A percentile compares a stretch with the other conserved stretches of the same genome.
These are phyloP conservation scores for Cettia cetti DNA, from an alignment of 2,113 vertebrate species.

Conservation along the genomic window DNA sequence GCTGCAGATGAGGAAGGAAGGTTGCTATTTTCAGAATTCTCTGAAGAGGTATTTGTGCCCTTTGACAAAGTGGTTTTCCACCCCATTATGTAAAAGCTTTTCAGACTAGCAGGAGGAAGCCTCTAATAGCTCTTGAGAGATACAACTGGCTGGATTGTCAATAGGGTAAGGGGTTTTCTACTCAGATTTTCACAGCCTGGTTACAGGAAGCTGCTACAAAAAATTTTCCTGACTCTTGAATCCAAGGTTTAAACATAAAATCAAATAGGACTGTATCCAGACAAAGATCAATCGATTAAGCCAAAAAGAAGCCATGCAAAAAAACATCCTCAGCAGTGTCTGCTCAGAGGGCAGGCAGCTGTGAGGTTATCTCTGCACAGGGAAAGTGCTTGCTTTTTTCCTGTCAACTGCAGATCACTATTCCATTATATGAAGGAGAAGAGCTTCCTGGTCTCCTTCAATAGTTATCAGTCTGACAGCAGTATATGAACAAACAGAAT, in stretches of 20 bases:
- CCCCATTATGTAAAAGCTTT: conserved; percentile 30
- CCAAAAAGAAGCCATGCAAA: neutral
- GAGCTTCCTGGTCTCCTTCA: neutral
- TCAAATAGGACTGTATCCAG: neutral
- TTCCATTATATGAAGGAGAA: neutral
- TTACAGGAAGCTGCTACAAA: neutral
- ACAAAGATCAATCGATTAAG: neutral
- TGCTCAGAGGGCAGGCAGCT: neutral
- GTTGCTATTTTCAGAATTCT: conserved; percentile 39
- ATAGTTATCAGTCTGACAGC: neutral
- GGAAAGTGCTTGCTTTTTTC: neutral
- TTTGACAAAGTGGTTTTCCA: conserved; percentile 24
- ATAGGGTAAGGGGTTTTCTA: neutral
- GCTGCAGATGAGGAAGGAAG: conserved; percentile 2
- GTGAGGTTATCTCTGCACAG: neutral
- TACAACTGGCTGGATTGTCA: neutral
- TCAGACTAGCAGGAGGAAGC: conserved; percentile 5
- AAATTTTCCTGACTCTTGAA: neutral
- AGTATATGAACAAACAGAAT: neutral
- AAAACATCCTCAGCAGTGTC: neutral
- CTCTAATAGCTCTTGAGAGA: conserved; percentile 9
- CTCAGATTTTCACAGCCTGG: neutral
- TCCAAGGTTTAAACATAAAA: neutral
- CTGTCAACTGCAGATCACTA: neutral
- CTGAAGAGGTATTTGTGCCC: neutral